Base-by-base conservation (phyloP, 2,888 invertebrate species). In the Glyphotaelius pellucidus region DNA sequence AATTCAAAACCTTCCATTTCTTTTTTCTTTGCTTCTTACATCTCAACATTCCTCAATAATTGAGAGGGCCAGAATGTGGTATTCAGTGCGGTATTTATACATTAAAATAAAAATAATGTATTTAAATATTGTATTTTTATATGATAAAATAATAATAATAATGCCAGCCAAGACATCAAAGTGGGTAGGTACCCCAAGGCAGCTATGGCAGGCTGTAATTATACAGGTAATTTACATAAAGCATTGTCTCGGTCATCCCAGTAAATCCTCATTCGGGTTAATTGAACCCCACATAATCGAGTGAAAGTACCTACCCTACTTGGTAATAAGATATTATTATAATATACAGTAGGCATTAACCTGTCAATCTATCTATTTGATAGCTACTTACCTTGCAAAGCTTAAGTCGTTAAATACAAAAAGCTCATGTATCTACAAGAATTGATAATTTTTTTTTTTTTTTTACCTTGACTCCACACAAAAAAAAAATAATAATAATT, bases 271-370 rank as follows among this genome's bases (percentile, higher is more conserved):
- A 67, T 67, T 67, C 67, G 67, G 67, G 67, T 67, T 67, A 67
- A 67, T 67, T 67, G 67, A n/a, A 67, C 67, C 67, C n/a, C n/a
- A 67, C 67, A 67, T 67, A 67, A 67, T 67, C 67, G 67, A 67
- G 67, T n/a, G 67, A 67, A 67, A 25, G 67, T 67, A 9, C 67
- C 67, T 67, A 67, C 67, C 67, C n/a, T 67, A 67, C 67, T 4
- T 25, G 67, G n/a, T 67, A 67, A 67, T 67, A 67, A 67, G 67
- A 67, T 67, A 67, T 67, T 67, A 67, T 67, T 67, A 67, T 67
- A 67, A 67, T 67, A 0, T 67, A 67, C 67, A n/a, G 67, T 25
- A 67, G 67, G 67, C 25, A 67, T 67, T 67, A 67, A 67, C 67
- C 67, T 67, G 67, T 67, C 67, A 67, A 67, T 67, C 67, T 67